phyloP scores from a whole-genome alignment of 1,140 invertebrate species.

The Calliopsis andreniformis region DNA sequence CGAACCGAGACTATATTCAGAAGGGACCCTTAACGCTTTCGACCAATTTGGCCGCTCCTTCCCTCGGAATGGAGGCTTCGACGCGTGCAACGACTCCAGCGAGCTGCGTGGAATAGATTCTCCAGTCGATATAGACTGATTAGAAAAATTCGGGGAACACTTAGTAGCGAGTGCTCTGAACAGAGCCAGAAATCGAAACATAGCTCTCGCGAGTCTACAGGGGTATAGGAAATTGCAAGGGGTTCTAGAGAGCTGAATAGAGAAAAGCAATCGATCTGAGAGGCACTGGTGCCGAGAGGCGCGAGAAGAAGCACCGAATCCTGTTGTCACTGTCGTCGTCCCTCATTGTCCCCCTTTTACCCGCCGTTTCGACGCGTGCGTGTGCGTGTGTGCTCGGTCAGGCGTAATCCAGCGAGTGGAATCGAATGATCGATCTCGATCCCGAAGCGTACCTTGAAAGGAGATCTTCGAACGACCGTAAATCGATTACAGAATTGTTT shows the following conservation, averaged over 20 bases:
- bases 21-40: slow-evolving; percentile 7
- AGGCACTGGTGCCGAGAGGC: neutral
- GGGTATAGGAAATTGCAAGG: neutral
- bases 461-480: no score
- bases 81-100: neutral
- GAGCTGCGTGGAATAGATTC: neutral
- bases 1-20: neutral
- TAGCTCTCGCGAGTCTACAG: no score
- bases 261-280: neutral
- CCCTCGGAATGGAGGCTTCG: neutral
- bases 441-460: neutral
- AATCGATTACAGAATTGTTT: no score
- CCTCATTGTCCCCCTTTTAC: slow-evolving; percentile 16
- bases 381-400: slow-evolving; percentile 39
- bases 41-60: no score
- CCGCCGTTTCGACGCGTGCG: slow-evolving; percentile 40
- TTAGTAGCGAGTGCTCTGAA: neutral
- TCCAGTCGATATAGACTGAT: slow-evolving; percentile 1
- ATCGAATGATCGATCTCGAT: slow-evolving; percentile 14
- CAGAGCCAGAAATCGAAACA: no score
- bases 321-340: slow-evolving; percentile 25
- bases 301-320: slow-evolving; percentile 17
- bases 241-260: neutral
- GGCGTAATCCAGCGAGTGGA: neutral
- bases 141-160: neutral